These are phyloP conservation scores for Lepidochitona cinerea DNA, from an alignment of 2,888 invertebrate genomes.

Conservation along the genomic window DNA sequence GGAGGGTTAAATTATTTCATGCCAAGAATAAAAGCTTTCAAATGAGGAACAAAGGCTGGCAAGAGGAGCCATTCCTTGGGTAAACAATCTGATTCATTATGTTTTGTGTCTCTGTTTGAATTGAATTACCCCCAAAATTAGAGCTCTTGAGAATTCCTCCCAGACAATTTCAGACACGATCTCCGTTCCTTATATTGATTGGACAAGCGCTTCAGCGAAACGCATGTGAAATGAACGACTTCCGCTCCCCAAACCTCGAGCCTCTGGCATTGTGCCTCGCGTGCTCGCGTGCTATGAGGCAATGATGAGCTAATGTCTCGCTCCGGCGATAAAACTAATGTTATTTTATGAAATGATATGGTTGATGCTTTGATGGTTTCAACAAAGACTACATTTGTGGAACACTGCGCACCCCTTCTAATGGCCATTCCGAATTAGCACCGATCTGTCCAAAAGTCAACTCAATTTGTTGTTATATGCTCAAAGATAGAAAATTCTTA, in stretches of 20 bases:
- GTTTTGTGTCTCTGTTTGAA: not conserved
- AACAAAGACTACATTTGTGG: too few species aligned
- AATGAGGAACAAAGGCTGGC: too few species aligned
- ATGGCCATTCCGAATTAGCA: too few species aligned
- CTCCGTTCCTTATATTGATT: not conserved
- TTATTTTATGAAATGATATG: slow-evolving; percentile 2
- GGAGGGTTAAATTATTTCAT: too few species aligned
- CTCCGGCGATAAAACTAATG: not conserved
- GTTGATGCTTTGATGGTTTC: not conserved
- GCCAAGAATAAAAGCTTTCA: too few species aligned
- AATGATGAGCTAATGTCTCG: not conserved
- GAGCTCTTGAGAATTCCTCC: not conserved
- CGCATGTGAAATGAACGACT: slow-evolving; percentile 4
- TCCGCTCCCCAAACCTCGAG: not conserved
- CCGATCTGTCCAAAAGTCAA: too few species aligned
- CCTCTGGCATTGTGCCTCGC: not conserved
- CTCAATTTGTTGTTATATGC: too few species aligned
- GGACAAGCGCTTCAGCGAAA: not conserved
- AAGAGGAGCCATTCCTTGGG: too few species aligned
- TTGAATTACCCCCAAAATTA: slow-evolving; percentile 7
- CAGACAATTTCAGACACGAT: not conserved
- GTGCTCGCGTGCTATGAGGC: not conserved
- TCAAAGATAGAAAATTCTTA: too few species aligned
- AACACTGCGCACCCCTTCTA: too few species aligned
- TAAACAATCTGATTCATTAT: not conserved